These are phyloP conservation scores for Eriocheir sinensis DNA, from an alignment of 1,140 invertebrate genomes.

Conservation along the genomic window DNA sequence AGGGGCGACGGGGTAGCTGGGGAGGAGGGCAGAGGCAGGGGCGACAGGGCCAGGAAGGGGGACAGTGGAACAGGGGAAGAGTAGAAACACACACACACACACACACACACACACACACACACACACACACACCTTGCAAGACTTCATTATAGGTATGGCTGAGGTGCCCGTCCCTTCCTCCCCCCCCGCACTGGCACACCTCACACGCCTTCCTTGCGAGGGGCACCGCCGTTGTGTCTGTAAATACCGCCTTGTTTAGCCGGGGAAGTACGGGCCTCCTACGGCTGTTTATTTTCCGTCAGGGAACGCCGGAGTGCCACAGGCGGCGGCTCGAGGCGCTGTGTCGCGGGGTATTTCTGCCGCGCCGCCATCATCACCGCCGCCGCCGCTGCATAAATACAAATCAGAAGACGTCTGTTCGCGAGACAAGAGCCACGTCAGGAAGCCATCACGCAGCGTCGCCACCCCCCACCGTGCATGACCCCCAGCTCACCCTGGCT, in stretches of 20 bases:
- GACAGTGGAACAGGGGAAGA: too few relatives aligned
- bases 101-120: too few relatives aligned
- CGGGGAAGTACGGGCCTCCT: constrained; percentile 55
- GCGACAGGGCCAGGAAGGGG: not conserved
- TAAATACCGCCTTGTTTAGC: constrained; percentile 55
- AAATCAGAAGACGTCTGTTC: not conserved
- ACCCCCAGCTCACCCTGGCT: too few relatives aligned
- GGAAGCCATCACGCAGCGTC: too few relatives aligned
- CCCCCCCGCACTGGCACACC: not conserved
- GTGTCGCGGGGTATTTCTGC: not conserved
- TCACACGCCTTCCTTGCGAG: not conserved
- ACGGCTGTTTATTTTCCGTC: constrained; percentile 42
- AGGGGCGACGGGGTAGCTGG: too few relatives aligned
- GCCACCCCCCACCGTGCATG: too few relatives aligned
- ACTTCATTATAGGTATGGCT: not conserved
- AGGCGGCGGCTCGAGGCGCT: not conserved
- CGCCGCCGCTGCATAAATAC: not conserved
- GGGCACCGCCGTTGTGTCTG: constrained; percentile 26
- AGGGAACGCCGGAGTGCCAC: not conserved
- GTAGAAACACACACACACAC: too few relatives aligned
- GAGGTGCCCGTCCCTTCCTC: not conserved
- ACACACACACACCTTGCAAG: not conserved
- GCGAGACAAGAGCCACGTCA: not conserved
- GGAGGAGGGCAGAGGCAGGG: too few relatives aligned
- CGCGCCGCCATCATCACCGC: too few relatives aligned